Evolutionary conservation across 2,888 invertebrate species (phyloP).

Genomic region (Meghimatium bilineatum): DNA sequence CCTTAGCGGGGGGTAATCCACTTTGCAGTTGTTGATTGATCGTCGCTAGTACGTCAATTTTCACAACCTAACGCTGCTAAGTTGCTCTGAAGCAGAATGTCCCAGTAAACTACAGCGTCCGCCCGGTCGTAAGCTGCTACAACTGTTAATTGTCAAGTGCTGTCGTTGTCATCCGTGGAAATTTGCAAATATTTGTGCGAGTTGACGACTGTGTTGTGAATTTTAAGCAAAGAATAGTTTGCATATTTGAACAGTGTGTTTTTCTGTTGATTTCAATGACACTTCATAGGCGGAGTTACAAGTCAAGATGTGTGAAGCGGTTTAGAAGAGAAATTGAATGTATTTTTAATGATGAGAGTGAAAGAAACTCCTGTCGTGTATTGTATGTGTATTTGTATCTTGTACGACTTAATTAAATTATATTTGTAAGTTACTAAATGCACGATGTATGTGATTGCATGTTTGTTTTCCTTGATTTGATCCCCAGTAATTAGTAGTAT

Average conservation of each 20-base stretch:
- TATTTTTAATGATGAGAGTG: background rate
- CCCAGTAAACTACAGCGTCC: constrained; percentile 16
- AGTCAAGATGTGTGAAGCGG: background rate
- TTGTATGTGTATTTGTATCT: background rate
- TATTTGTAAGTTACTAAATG: no score
- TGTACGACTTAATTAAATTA: no score
- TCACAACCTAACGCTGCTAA: constrained; percentile 40
- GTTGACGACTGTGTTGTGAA: constrained; percentile 27
- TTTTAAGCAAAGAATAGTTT: constrained; percentile 41
- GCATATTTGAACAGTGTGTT: constrained; percentile 29
- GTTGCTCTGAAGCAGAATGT: constrained; percentile 22
- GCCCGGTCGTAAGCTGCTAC: constrained; percentile 32
- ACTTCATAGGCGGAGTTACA: background rate
- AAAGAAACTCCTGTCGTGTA: background rate
- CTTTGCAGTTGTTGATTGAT: constrained; percentile 53
- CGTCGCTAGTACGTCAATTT: constrained; percentile 42
- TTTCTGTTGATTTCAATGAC: background rate
- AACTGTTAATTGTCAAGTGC: constrained; percentile 43
- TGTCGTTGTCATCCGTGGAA: constrained; percentile 16
- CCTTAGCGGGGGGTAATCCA: constrained; percentile 52
- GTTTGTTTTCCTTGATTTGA: no score
- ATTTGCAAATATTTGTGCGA: constrained; percentile 44
- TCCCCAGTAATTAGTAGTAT: no score
- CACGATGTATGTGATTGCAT: no score
- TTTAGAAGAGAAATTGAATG: background rate